phyloP scores from a whole-genome alignment of 2,113 vertebrate genomes.

The Acrocephalus kingi region DNA sequence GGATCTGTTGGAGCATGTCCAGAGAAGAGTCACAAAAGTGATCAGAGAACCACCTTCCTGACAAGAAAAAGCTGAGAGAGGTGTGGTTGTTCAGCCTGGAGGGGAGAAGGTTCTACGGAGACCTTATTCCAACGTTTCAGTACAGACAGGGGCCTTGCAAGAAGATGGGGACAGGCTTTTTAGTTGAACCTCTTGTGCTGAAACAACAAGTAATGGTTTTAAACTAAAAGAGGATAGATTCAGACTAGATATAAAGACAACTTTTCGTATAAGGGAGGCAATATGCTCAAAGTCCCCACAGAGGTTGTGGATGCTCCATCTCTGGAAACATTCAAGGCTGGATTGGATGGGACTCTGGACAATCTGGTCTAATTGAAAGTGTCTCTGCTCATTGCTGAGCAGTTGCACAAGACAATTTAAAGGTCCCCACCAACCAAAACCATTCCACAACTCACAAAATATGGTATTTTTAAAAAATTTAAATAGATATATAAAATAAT shows the following conservation, averaged over 20 bases:
- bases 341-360: rapidly evolving
- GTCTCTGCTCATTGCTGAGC: not conserved
- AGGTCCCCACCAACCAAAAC: not conserved
- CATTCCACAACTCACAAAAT: not conserved
- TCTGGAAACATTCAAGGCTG: not conserved
- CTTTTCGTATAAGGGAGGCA: rapidly evolving
- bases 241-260: not conserved
- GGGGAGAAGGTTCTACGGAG: not conserved
- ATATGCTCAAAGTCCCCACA: not conserved
- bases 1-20: not conserved
- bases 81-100: not conserved
- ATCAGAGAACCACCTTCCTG: not conserved
- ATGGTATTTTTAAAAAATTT: not conserved
- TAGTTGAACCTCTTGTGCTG: not conserved
- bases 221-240: not conserved
- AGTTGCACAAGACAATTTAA: not conserved
- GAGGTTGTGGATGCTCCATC: not conserved
- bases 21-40: not conserved
- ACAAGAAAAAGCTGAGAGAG: not conserved
- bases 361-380: not conserved
- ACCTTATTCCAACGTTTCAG: not conserved
- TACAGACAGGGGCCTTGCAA: not conserved
- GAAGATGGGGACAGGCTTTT: not conserved
- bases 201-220: not conserved
- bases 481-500: not conserved